Conservation (phyloP, 1,140 invertebrate species). For the Aricia agestis region DNA sequence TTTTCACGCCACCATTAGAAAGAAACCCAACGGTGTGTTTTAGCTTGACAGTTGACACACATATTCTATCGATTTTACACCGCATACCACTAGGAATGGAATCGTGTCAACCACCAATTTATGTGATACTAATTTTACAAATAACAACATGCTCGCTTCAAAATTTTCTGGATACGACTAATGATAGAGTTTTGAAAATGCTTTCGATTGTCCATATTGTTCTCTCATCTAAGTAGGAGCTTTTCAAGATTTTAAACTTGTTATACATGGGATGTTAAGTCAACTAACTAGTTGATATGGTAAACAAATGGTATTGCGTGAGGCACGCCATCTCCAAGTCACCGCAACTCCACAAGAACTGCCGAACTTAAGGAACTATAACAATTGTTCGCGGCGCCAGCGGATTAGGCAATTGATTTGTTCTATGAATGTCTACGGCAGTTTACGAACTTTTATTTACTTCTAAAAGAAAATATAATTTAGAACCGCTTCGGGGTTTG, state of each 20-base stretch:
- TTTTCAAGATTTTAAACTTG: too few relatives aligned
- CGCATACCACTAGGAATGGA: background rate
- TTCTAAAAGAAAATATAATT: too few relatives aligned
- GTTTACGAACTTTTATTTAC: too few relatives aligned
- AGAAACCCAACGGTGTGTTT: background rate
- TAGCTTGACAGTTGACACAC: background rate
- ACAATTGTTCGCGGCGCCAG: background rate
- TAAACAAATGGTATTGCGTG: conserved; percentile 5
- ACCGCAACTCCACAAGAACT: background rate
- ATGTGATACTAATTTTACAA: background rate
- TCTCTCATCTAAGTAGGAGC: too few relatives aligned
- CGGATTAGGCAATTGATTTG: background rate
- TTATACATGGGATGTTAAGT: background rate
- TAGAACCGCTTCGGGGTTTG: too few relatives aligned
- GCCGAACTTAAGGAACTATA: background rate
- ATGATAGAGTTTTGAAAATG: too few relatives aligned
- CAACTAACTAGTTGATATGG: background rate
- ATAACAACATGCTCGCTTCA: too few relatives aligned
- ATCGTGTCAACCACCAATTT: background rate
- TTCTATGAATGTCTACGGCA: background rate
- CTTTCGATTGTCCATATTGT: too few relatives aligned
- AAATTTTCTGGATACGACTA: too few relatives aligned
- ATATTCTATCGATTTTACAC: background rate
- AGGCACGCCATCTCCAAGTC: background rate
- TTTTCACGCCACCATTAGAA: background rate